Evolutionary conservation across 2,888 invertebrate genomes (phyloP).

Genomic region (Steinernema carpocapsae): DNA sequence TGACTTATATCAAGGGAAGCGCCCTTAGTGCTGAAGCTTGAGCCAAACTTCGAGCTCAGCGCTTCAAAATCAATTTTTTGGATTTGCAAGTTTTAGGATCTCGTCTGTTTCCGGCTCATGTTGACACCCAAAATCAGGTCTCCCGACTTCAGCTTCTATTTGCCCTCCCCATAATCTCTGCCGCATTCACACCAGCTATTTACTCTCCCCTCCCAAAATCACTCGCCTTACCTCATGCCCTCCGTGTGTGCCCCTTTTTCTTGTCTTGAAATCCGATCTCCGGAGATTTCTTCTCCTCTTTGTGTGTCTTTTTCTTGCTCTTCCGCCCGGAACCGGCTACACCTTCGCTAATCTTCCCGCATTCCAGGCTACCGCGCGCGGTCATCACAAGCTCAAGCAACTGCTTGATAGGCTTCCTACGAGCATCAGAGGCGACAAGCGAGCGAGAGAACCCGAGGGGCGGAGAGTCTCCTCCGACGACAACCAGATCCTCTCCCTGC

Average conservation of each 20-base stretch:
- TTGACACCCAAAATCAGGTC: background rate
- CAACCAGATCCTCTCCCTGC: constrained; percentile 30
- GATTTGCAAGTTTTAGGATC: no score
- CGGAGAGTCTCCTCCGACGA: background rate
- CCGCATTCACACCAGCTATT: background rate
- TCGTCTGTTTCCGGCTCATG: background rate
- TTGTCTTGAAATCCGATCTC: constrained; percentile 16
- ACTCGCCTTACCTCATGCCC: no score
- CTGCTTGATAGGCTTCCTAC: background rate
- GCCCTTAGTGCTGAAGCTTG: no score
- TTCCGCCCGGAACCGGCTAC: constrained; percentile 21
- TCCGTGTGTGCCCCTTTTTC: background rate
- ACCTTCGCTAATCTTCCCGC: constrained; percentile 23
- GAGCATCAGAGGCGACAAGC: background rate
- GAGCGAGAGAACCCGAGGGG: constrained; percentile 8
- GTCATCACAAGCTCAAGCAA: background rate
- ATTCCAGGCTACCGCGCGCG: constrained; percentile 26
- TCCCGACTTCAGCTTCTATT: no score
- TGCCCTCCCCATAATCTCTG: no score
- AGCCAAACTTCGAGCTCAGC: no score
- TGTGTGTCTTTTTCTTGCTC: no score
- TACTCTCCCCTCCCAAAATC: background rate
- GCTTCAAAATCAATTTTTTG: no score
- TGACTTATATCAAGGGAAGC: no score
- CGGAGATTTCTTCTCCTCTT: background rate